Evolutionary conservation across 2,113 vertebrate species (phyloP).

Genomic region (Pelvicachromis taeniatus): DNA sequence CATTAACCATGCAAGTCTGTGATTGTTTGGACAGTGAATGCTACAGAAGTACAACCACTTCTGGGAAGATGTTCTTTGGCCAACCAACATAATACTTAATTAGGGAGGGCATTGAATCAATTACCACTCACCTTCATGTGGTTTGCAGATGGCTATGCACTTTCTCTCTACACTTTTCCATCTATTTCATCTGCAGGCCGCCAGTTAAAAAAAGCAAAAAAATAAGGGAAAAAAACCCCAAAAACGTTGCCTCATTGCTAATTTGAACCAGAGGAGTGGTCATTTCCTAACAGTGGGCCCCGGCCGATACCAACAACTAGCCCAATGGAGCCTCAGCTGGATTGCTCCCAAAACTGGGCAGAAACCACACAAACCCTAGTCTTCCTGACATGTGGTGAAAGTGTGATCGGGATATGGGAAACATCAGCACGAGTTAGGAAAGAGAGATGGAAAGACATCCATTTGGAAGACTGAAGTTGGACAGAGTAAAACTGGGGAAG

Average conservation of each 20-base stretch:
- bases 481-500: background rate
- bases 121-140: conserved; percentile 70
- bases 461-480: conserved; percentile 4
- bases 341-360: conserved; percentile 39
- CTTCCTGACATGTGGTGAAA: conserved; percentile 58
- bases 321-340: conserved; percentile 25
- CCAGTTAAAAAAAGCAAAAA: conserved; percentile 13
- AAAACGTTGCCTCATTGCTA: conserved; percentile 68
- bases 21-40: conserved; percentile 21
- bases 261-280: conserved; percentile 75
- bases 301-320: conserved; percentile 22
- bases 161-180: conserved; percentile 37
- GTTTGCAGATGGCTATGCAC: conserved; percentile 58
- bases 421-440: conserved; percentile 4
- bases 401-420: conserved; percentile 50
- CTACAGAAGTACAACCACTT: conserved; percentile 48
- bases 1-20: conserved; percentile 24
- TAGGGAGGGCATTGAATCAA: conserved; percentile 57
- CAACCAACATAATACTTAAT: conserved; percentile 63
- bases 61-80: conserved; percentile 51
- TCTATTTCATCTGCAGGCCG: conserved; percentile 31
- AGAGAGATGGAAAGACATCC: background rate
- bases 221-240: conserved; percentile 33
- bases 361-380: conserved; percentile 44
- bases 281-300: conserved; percentile 54